Percentiles rank a stretch among this genome's conserved stretches.
These are phyloP conservation scores for Sturnus vulgaris DNA, from an alignment of 2,113 vertebrate species.

Conservation along the genomic window DNA sequence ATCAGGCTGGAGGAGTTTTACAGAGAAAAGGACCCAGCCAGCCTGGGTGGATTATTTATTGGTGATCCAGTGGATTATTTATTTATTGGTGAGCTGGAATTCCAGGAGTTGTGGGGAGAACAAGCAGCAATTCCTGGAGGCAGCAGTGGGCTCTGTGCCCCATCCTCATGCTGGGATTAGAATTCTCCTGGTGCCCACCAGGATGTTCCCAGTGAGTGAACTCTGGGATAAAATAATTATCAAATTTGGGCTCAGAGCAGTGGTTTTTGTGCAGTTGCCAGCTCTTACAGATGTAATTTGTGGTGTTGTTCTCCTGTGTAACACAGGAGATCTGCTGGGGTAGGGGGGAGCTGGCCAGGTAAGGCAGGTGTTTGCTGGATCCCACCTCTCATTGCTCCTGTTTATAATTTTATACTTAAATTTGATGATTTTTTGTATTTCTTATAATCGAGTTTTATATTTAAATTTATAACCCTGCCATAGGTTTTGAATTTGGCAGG, in stretches of 20 bases:
- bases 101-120: not conserved
- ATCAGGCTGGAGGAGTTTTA: too few species aligned
- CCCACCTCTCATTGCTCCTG: accelerated
- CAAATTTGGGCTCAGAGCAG: not conserved
- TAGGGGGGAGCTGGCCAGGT: not conserved
- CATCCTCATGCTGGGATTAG: not conserved
- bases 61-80: too few species aligned
- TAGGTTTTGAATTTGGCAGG: not conserved
- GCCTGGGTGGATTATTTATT: accelerated
- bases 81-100: not conserved
- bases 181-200: accelerated
- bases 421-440: too few species aligned
- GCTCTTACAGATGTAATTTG: accelerated
- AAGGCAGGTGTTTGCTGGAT: not conserved
- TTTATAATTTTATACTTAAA: too few species aligned
- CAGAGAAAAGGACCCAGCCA: not conserved
- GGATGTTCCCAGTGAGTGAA: accelerated
- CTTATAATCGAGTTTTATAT: too few species aligned
- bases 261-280: not conserved
- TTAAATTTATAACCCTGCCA: accelerated
- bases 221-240: not conserved
- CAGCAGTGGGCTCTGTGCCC: accelerated
- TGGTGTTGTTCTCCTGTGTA: not conserved
- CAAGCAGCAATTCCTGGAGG: not conserved
- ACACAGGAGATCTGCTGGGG: accelerated